phyloP scores from a whole-genome alignment of 2,113 vertebrate species.

The Odontophorus gujanensis region DNA sequence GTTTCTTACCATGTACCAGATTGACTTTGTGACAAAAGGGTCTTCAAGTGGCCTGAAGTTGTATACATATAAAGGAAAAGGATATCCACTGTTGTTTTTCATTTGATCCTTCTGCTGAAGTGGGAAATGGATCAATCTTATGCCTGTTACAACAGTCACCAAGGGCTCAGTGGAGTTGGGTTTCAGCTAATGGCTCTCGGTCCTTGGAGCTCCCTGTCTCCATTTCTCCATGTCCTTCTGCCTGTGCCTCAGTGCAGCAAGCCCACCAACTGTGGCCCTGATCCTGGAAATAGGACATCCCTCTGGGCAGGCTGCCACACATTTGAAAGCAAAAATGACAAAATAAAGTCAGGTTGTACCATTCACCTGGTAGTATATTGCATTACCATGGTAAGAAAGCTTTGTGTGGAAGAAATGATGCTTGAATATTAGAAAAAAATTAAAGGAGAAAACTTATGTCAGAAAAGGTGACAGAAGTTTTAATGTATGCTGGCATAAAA shows the following conservation, averaged over 20 bases:
- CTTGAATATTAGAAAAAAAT: not conserved
- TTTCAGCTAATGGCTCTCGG: constrained; percentile 63
- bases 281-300: not conserved
- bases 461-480: not conserved
- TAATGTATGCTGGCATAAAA: not conserved
- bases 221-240: not conserved
- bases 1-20: not conserved
- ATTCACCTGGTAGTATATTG: not conserved
- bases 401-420: not conserved
- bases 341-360: not conserved
- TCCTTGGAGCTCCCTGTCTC: constrained; percentile 25
- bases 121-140: constrained; percentile 68
- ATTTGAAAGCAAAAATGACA: not conserved
- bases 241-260: not conserved
- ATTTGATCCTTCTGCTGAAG: constrained; percentile 57
- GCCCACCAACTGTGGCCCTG: not conserved
- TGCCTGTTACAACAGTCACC: constrained; percentile 35
- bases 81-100: constrained; percentile 40
- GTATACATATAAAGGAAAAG: constrained; percentile 33
- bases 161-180: not conserved
- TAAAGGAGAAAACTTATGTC: not conserved
- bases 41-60: constrained; percentile 29
- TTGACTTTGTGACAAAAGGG: constrained; percentile 40
- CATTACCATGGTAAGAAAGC: not conserved
- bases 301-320: not conserved